A percentile compares a stretch with the other conserved stretches of the same genome.
Conservation (phyloP, 2,888 invertebrate genomes). For the Diarsia mendica region DNA sequence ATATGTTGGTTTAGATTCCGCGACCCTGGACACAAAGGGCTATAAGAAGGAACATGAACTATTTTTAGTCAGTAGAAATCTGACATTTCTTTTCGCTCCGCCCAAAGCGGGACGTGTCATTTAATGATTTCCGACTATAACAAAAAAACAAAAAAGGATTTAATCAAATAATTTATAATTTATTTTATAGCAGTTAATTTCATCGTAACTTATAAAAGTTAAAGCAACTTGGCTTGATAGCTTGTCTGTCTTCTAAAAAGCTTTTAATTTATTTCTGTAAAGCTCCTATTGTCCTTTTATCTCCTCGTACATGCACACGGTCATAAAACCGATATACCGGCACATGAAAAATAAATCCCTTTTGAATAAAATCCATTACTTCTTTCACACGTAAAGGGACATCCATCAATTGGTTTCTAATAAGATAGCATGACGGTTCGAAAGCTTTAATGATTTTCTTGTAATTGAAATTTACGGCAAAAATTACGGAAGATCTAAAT, state of each 20-base stretch:
- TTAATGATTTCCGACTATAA: no score
- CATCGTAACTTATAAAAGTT: neutral
- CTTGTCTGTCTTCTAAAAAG: neutral
- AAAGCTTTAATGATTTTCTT: neutral
- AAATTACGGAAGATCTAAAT: neutral
- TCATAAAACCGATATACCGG: neutral
- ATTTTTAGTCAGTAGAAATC: no score
- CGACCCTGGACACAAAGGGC: no score
- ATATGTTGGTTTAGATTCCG: neutral
- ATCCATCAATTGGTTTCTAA: no score
- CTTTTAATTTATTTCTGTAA: neutral
- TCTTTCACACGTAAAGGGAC: no score
- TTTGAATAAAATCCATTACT: no score
- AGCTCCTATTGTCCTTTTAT: neutral
- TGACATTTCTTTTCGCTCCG: no score
- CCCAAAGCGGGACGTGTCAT: no score
- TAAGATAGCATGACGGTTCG: no score
- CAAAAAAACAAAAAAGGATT: no score
- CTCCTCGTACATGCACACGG: neutral
- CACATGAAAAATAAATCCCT: neutral
- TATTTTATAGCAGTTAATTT: neutral
- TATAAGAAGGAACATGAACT: no score
- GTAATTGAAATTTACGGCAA: neutral
- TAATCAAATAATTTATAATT: no score
- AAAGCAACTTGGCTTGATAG: neutral